Evolutionary conservation across 2,797 vertebrate genomes (phyloP).

Genomic region (Chrosomus eos): DNA sequence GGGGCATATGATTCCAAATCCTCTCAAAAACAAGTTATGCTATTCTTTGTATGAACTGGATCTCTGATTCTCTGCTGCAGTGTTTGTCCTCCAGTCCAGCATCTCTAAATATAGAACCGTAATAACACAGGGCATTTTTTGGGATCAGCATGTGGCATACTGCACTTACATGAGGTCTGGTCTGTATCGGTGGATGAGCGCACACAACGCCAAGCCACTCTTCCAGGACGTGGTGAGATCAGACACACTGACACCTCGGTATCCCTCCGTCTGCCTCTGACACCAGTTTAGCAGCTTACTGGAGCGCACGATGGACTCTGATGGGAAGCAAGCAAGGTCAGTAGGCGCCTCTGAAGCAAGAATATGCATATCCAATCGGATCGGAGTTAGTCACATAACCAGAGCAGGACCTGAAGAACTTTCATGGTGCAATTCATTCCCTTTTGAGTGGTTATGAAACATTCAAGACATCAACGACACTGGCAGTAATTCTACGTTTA

Average conservation of each 20-base stretch:
- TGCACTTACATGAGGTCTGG: constrained; percentile 95
- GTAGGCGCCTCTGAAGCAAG: neutral
- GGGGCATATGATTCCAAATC: neutral
- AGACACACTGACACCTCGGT: constrained; percentile 87
- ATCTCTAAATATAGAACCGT: constrained; percentile 32
- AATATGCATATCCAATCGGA: constrained; percentile 1
- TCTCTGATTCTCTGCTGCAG: neutral
- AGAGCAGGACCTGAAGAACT: constrained; percentile 2
- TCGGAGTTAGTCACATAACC: constrained; percentile 34
- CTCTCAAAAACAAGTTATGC: constrained; percentile 9
- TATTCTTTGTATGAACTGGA: constrained; percentile 5
- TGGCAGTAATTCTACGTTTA: neutral
- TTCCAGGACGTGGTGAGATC: constrained; percentile 98
- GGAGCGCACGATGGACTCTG: constrained; percentile 95
- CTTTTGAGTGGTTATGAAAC: constrained; percentile 20
- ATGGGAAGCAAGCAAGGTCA: neutral
- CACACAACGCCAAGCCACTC: constrained; percentile 94
- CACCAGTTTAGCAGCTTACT: constrained; percentile 97
- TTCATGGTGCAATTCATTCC: constrained; percentile 38
- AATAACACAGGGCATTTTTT: constrained; percentile 36
- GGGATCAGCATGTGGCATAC: constrained; percentile 17
- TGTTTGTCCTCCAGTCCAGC: neutral
- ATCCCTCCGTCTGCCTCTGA: constrained; percentile 96
- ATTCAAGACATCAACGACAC: neutral
- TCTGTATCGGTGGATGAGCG: constrained; percentile 94